A percentile compares a stretch with the other conserved stretches of the same genome.
Evolutionary conservation across 1,140 invertebrate genomes (phyloP).

Genomic region (Oreohelix idahoensis): DNA sequence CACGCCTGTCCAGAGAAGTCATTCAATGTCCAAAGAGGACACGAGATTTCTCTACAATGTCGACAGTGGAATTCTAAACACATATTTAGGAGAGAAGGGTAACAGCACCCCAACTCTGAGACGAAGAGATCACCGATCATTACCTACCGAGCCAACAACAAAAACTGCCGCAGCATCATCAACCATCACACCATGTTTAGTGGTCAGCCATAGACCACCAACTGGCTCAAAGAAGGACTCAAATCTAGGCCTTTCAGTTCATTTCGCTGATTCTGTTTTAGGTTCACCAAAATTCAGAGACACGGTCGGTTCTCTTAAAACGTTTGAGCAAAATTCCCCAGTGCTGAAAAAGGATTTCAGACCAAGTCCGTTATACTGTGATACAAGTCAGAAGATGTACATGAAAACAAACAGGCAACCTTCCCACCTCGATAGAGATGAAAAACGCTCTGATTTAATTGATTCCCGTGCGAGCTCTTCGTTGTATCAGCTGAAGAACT

Average conservation of each 20-base stretch:
- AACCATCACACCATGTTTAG: background rate
- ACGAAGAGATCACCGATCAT: background rate
- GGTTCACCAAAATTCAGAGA: background rate
- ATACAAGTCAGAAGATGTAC: slow-evolving; percentile 14
- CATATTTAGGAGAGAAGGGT: background rate
- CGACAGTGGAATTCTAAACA: background rate
- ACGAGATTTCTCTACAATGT: background rate
- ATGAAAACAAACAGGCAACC: background rate
- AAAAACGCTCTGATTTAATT: background rate
- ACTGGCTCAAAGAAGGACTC: slow-evolving; percentile 27
- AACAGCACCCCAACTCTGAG: background rate
- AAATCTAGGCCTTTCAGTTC: slow-evolving; percentile 14
- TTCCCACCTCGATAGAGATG: background rate
- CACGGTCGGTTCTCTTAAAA: background rate
- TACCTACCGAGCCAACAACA: background rate
- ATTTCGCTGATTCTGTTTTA: slow-evolving; percentile 20
- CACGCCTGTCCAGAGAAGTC: background rate
- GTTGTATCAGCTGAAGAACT: background rate
- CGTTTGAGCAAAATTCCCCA: background rate
- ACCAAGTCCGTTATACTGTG: background rate
- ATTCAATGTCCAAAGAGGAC: background rate
- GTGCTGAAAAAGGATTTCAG: background rate
- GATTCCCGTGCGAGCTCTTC: background rate
- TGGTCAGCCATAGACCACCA: background rate
- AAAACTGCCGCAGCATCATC: background rate